Percentiles rank a stretch among this genome's conserved stretches.
Evolutionary conservation across 2,888 invertebrate species (phyloP).

Genomic region (Melinopterus prodromus): DNA sequence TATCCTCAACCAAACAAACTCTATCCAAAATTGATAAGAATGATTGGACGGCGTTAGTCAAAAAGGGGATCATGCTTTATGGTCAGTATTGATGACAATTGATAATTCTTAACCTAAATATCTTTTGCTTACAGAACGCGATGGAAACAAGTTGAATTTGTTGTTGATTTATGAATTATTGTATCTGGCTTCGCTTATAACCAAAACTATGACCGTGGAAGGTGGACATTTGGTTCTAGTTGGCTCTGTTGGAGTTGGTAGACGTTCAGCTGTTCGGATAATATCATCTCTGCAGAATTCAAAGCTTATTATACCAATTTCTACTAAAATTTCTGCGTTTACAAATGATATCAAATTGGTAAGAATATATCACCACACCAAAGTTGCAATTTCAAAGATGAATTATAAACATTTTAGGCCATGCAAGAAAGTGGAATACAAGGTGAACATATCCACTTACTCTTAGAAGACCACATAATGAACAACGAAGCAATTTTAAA

Average conservation of each 20-base stretch:
- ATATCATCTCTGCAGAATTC: slow-evolving; percentile 78
- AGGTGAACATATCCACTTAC: slow-evolving; percentile 76
- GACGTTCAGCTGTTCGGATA: slow-evolving; percentile 80
- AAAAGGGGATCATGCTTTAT: slow-evolving; percentile 71
- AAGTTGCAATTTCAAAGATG: slow-evolving; percentile 11
- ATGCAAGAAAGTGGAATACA: slow-evolving; percentile 83
- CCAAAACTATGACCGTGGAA: slow-evolving; percentile 68
- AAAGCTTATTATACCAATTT: slow-evolving; percentile 61
- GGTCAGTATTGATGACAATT: slow-evolving; percentile 56
- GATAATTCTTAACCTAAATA: background rate
- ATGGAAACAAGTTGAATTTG: slow-evolving; percentile 68
- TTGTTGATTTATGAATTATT: slow-evolving; percentile 74
- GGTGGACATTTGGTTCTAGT: slow-evolving; percentile 75
- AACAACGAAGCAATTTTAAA: slow-evolving; percentile 74
- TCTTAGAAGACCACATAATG: slow-evolving; percentile 86
- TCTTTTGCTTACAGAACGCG: slow-evolving; percentile 64
- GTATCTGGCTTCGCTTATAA: slow-evolving; percentile 69
- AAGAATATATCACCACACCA: slow-evolving; percentile 45
- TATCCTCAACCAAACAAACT: slow-evolving; percentile 36
- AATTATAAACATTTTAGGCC: slow-evolving; percentile 60
- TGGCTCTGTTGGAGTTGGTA: slow-evolving; percentile 82
- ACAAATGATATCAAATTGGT: slow-evolving; percentile 82
- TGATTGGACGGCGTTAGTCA: slow-evolving; percentile 71
- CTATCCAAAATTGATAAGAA: slow-evolving; percentile 58
- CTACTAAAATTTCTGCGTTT: slow-evolving; percentile 65